These are phyloP conservation scores for Anhinga rufa DNA, from an alignment of 2,113 vertebrate species.

Conservation along the genomic window DNA sequence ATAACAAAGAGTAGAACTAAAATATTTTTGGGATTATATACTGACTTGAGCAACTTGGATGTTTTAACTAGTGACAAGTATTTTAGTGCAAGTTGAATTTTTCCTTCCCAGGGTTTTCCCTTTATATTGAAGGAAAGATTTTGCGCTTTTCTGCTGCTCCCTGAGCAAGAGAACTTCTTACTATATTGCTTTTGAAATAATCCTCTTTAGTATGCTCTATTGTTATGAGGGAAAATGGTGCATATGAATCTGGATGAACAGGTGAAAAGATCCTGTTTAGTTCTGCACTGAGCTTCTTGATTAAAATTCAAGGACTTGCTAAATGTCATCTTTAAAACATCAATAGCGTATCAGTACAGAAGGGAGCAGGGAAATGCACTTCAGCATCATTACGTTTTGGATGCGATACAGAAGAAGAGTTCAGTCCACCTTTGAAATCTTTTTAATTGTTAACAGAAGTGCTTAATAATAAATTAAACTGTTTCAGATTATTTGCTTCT, in stretches of 20 bases:
- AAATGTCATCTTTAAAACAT: neutral
- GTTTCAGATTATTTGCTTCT: neutral
- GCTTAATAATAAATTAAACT: neutral
- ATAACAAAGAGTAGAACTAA: neutral
- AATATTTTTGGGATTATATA: neutral
- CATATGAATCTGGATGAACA: neutral
- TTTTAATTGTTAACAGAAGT: neutral
- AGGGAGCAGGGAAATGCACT: neutral
- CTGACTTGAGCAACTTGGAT: neutral
- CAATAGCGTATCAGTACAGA: neutral
- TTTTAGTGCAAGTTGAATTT: neutral
- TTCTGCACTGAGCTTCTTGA: neutral
- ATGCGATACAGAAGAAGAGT: neutral
- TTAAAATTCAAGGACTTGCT: neutral
- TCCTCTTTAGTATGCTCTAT: neutral
- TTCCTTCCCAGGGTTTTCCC: neutral
- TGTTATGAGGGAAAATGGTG: neutral
- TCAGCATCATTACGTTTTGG: neutral
- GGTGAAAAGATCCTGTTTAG: neutral
- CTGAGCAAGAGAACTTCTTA: neutral
- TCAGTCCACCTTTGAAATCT: neutral
- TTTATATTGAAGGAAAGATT: neutral
- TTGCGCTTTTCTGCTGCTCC: neutral
- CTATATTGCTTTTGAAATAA: neutral
- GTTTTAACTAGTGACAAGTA: neutral